A percentile compares a stretch with the other conserved stretches of the same genome.
phyloP scores from a whole-genome alignment of 2,113 vertebrate species.

The Prolemur simus region DNA sequence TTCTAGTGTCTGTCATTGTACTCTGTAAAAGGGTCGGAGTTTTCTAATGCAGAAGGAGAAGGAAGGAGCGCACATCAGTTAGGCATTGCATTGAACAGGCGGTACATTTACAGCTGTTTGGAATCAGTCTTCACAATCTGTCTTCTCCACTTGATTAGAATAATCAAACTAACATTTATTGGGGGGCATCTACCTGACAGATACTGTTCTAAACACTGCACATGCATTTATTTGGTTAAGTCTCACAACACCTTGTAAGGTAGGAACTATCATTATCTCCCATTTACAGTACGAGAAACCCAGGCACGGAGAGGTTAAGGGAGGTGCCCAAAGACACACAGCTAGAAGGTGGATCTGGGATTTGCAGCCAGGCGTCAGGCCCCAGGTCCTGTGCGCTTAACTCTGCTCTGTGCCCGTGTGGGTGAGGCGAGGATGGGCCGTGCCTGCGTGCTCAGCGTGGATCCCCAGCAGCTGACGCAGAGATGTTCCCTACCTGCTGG shows the following conservation, averaged over 20 bases:
- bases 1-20: too few species aligned
- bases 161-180: not conserved
- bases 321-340: not conserved
- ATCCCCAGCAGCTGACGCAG: not conserved
- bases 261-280: too few species aligned
- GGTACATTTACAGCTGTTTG: fast-evolving
- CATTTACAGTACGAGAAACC: not conserved
- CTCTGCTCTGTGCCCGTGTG: not conserved
- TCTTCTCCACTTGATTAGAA: not conserved
- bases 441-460: not conserved
- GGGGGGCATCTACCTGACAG: not conserved
- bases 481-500: not conserved
- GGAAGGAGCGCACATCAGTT: not conserved
- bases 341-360: not conserved
- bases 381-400: not conserved
- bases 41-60: not conserved
- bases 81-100: fast-evolving
- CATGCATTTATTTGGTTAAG: not conserved
- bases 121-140: too few species aligned
- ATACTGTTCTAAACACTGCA: not conserved
- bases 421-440: not conserved
- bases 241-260: not conserved
- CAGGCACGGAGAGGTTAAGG: not conserved
- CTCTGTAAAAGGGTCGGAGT: not conserved
- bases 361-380: not conserved